phyloP scores from a whole-genome alignment of 2,797 vertebrate species.

The Coluber constrictor region DNA sequence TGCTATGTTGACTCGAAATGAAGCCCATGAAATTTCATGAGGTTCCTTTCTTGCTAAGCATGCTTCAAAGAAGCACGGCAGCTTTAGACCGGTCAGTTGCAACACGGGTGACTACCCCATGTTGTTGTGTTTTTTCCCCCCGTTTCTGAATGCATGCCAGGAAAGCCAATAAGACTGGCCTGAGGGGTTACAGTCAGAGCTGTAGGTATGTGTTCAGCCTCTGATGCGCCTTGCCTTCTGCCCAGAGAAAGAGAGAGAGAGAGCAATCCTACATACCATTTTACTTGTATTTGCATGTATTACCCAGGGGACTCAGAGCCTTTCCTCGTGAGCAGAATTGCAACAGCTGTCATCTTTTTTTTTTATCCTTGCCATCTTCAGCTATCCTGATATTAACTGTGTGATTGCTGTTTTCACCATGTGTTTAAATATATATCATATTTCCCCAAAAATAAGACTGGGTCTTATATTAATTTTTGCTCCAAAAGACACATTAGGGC shows the following conservation, averaged over 20 bases:
- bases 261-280: not conserved
- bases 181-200: slow-evolving; percentile 14
- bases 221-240: slow-evolving; percentile 5
- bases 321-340: not conserved
- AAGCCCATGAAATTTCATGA: not conserved
- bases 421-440: no score
- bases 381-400: not conserved
- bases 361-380: not conserved
- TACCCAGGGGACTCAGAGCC: not conserved
- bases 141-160: slow-evolving; percentile 2
- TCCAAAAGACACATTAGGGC: no score
- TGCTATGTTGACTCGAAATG: not conserved
- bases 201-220: rapidly evolving
- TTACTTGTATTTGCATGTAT: slow-evolving; percentile 34
- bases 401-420: not conserved
- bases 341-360: not conserved
- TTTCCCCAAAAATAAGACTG: no score
- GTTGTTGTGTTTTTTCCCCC: not conserved
- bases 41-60: not conserved
- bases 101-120: slow-evolving; percentile 9
- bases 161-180: slow-evolving; percentile 7
- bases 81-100: slow-evolving; percentile 32
- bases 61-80: not conserved
- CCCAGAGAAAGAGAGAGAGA: slow-evolving; percentile 1
- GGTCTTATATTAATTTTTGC: no score